phyloP scores from a whole-genome alignment of 2,797 vertebrate genomes.

The Vultur gryphus region DNA sequence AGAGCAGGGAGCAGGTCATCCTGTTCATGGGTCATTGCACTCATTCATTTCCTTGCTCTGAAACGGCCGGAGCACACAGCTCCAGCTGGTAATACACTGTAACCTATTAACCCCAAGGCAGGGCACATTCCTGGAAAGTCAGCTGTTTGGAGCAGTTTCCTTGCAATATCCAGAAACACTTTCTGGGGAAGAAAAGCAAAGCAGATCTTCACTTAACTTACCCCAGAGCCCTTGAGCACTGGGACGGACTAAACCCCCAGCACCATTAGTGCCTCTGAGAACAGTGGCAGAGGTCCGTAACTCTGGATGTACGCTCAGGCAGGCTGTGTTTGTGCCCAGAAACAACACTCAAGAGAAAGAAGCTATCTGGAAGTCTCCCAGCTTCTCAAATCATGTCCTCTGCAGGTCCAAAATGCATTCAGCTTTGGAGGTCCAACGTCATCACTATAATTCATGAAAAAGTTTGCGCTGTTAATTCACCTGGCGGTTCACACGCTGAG shows the following conservation, averaged over 20 bases:
- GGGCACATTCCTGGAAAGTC: neutral
- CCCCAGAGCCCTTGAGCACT: neutral
- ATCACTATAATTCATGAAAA: neutral
- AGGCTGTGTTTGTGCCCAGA: neutral
- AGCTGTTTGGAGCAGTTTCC: neutral
- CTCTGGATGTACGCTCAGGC: neutral
- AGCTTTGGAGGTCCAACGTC: neutral
- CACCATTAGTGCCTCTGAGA: neutral
- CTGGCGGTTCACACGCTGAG: neutral
- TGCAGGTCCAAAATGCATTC: neutral
- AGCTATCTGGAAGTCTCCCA: neutral
- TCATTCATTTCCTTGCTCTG: neutral
- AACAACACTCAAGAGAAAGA: neutral
- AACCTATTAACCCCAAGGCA: neutral
- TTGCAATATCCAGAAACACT: neutral
- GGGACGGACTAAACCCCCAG: neutral
- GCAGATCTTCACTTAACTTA: neutral
- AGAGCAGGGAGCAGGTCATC: neutral
- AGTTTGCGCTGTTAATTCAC: neutral
- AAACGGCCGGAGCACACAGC: neutral
- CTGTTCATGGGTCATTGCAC: neutral
- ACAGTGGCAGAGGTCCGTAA: rapidly evolving
- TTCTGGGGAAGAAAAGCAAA: neutral
- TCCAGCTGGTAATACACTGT: neutral
- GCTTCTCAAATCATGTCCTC: neutral